phyloP scores from a whole-genome alignment of 2,888 invertebrate genomes.

The Sthenelais limicola region DNA sequence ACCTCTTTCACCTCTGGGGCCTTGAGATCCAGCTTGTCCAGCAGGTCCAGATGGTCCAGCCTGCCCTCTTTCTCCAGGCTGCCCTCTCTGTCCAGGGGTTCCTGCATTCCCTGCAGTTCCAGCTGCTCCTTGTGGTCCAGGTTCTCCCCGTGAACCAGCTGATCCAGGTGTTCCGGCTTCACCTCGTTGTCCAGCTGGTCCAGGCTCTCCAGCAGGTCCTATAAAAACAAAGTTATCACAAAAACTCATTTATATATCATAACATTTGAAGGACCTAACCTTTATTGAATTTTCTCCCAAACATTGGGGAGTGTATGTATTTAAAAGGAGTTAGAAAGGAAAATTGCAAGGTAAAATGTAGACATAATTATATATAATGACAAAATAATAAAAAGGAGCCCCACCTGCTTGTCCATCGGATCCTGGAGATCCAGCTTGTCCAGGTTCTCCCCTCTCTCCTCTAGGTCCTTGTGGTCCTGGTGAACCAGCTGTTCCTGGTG shows the following conservation, averaged over 20 bases:
- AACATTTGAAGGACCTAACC: no score
- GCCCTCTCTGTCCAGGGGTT: not conserved
- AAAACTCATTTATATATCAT: not conserved
- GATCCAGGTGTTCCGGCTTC: slow-evolving; percentile 42
- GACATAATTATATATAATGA: slow-evolving; percentile 22
- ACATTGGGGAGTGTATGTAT: no score
- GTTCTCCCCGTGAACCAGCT: slow-evolving; percentile 41
- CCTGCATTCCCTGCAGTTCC: slow-evolving; percentile 42
- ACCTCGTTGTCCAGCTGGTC: slow-evolving; percentile 44
- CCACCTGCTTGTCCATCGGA: slow-evolving; percentile 54
- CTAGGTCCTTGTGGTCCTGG: slow-evolving; percentile 74
- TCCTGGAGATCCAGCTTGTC: slow-evolving; percentile 75
- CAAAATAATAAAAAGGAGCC: not conserved
- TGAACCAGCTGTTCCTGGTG: slow-evolving; percentile 43
- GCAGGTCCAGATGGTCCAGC: slow-evolving; percentile 2
- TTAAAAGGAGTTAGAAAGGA: no score
- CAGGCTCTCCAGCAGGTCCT: slow-evolving; percentile 43
- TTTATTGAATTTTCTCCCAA: no score
- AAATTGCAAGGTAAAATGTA: no score
- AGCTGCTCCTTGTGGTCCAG: slow-evolving; percentile 1
- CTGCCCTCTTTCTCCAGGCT: slow-evolving; percentile 31
- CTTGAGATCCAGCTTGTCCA: slow-evolving; percentile 24
- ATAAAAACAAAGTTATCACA: no score
- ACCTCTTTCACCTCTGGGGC: slow-evolving; percentile 20
- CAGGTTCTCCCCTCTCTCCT: slow-evolving; percentile 54